These are phyloP conservation scores for Petrolisthes cinctipes DNA, from an alignment of 2,888 invertebrate species.

Conservation along the genomic window DNA sequence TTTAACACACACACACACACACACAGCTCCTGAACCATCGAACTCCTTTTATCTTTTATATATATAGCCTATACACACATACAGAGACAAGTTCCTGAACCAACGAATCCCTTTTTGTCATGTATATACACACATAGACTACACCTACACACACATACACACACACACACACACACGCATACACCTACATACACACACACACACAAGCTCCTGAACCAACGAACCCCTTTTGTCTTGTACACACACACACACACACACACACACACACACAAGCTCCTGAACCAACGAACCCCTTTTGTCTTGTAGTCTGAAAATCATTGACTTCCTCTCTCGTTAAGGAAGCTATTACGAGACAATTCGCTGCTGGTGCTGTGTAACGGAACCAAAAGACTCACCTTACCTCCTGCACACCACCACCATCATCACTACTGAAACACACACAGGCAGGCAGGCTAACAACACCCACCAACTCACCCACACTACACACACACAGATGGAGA, in stretches of 20 bases:
- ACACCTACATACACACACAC: neutral
- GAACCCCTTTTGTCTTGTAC: neutral
- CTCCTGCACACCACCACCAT: too few species aligned
- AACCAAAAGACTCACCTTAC: neutral
- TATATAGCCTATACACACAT: neutral
- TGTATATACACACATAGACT: too few species aligned
- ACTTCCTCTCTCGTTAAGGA: slow-evolving; percentile 14
- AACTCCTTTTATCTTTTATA: neutral
- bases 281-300: neutral
- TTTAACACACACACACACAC: slow-evolving; percentile 1
- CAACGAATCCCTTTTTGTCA: neutral
- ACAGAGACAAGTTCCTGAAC: neutral
- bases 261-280: neutral
- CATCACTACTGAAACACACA: too few species aligned
- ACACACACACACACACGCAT: neutral
- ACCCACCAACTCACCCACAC: too few species aligned
- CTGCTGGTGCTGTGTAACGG: neutral
- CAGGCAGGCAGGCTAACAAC: too few species aligned
- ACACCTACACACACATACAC: neutral
- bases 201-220: neutral
- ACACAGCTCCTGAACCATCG: neutral
- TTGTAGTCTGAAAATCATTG: neutral
- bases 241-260: neutral
- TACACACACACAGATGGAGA: too few species aligned
- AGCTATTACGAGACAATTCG: neutral